phyloP scores from a whole-genome alignment of 2,113 vertebrate species.

The Elaphurus davidianus region DNA sequence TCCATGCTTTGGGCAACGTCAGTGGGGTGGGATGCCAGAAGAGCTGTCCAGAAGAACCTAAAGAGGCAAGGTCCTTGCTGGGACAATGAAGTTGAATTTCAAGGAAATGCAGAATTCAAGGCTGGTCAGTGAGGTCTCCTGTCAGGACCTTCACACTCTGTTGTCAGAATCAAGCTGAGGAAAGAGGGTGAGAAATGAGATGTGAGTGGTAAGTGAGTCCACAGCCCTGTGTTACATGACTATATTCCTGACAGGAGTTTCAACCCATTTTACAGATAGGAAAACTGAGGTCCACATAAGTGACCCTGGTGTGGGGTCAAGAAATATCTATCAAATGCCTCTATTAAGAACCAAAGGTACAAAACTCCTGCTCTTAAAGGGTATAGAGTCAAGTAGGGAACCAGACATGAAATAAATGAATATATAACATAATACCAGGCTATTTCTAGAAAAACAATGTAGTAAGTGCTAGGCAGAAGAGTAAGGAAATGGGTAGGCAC shows the following conservation, averaged over 20 bases:
- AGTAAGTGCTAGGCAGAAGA: background rate
- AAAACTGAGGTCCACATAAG: background rate
- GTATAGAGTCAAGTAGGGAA: background rate
- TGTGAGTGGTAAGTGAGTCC: accelerated
- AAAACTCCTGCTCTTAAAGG: background rate
- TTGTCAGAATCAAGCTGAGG: background rate
- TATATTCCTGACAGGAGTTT: background rate
- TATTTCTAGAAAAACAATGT: background rate
- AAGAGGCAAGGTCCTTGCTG: background rate
- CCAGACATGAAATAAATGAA: background rate
- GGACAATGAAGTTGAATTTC: background rate
- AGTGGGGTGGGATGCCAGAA: background rate
- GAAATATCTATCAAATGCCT: background rate
- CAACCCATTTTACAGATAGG: background rate
- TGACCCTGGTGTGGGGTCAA: background rate
- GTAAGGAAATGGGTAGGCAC: background rate
- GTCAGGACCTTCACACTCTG: accelerated
- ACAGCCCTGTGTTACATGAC: accelerated
- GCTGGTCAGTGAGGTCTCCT: too few species aligned
- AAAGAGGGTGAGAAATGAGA: background rate
- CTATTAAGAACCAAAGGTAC: background rate
- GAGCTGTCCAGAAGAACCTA: background rate
- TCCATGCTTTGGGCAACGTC: too few species aligned
- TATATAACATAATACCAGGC: background rate
- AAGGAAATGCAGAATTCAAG: background rate